Conservation (phyloP, 92 coral and sea anemone genomes). For the Galaxea fascicularis region DNA sequence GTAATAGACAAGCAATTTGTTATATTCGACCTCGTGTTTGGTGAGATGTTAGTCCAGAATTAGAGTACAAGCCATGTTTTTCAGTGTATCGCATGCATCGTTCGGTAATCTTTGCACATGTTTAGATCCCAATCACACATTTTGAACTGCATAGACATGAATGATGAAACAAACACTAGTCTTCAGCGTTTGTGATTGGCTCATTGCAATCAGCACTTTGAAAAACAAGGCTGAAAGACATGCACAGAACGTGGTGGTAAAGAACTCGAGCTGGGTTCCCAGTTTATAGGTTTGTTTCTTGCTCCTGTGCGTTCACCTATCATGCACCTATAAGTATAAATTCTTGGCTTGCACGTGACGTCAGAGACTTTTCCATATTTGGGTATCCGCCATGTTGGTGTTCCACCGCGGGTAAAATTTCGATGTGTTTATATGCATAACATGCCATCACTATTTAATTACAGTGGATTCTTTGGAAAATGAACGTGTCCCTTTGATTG, state of each 20-base stretch:
- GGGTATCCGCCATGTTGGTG: slow-evolving; percentile 52
- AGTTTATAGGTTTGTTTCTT: slow-evolving; percentile 2
- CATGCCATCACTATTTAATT: slow-evolving; percentile 22
- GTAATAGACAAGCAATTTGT: slow-evolving; percentile 15
- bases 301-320: slow-evolving; percentile 7
- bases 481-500: slow-evolving; percentile 8
- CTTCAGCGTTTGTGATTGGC: neutral
- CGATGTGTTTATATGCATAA: slow-evolving; percentile 25
- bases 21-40: slow-evolving; percentile 10
- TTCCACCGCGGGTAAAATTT: slow-evolving; percentile 13
- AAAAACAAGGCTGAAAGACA: neutral
- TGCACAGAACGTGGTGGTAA: neutral
- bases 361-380: too few relatives aligned
- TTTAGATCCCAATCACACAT: neutral
- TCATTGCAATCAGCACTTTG: slow-evolving; percentile 10
- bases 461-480: slow-evolving; percentile 15
- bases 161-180: slow-evolving; percentile 1
- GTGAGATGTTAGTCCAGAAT: slow-evolving; percentile 15
- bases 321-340: neutral
- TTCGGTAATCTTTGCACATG: neutral
- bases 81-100: neutral
- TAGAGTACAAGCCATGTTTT: neutral
- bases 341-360: too few relatives aligned
- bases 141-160: slow-evolving; percentile 1
- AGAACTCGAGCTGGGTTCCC: neutral